Evolutionary conservation across 1,140 invertebrate species (phyloP).

Genomic region (Xylocopa sonorina): DNA sequence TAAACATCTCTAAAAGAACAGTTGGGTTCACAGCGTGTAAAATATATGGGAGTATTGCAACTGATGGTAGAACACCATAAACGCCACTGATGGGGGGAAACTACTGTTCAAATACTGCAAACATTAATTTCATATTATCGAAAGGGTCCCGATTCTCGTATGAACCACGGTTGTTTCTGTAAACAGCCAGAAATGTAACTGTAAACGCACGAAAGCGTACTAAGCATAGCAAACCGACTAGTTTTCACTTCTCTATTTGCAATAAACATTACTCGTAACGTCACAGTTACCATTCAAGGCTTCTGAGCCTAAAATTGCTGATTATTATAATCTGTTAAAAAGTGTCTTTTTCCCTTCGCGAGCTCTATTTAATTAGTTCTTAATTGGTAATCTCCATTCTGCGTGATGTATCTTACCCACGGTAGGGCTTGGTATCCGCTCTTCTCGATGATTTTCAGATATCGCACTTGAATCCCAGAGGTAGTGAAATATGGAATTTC

Average conservation of each 20-base stretch:
- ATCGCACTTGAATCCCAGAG: slow-evolving; percentile 98
- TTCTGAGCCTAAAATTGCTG: too few relatives aligned
- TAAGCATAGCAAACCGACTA: slow-evolving; percentile 38
- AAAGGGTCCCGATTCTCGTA: not conserved
- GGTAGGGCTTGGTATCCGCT: slow-evolving; percentile 99
- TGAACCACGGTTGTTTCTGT: not conserved
- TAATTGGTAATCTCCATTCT: slow-evolving; percentile 99
- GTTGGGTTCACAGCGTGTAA: not conserved
- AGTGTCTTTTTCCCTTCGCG: not conserved
- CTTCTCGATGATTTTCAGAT: slow-evolving; percentile 99
- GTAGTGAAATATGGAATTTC: slow-evolving; percentile 99
- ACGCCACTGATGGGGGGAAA: not conserved
- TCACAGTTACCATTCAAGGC: too few relatives aligned
- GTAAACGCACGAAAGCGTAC: not conserved
- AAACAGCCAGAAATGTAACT: slow-evolving; percentile 2
- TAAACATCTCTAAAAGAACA: slow-evolving; percentile 4
- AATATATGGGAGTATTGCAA: slow-evolving; percentile 24
- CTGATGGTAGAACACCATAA: not conserved
- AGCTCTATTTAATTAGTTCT: slow-evolving; percentile 90
- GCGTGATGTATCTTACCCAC: slow-evolving; percentile 99
- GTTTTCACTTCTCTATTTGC: slow-evolving; percentile 11
- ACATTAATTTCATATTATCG: not conserved
- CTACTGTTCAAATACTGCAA: not conserved
- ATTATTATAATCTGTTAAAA: too few relatives aligned
- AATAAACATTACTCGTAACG: not conserved